phyloP scores from a whole-genome alignment of 2,888 invertebrate species.

The Drosophila merina region DNA sequence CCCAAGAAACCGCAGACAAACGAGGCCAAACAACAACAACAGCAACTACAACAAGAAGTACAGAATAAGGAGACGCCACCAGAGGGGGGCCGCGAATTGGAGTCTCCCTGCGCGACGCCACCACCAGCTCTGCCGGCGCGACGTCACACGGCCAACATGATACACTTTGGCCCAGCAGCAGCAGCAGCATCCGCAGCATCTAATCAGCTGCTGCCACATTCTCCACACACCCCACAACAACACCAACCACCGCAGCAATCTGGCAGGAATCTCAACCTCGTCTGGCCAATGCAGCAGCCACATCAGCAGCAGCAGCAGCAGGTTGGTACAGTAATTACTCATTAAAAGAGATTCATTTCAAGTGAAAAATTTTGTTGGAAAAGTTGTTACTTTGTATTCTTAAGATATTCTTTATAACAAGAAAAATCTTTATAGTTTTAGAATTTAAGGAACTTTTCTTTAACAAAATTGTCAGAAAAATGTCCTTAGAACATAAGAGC shows the following conservation, averaged over 20 bases:
- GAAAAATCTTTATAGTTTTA: too few relatives aligned
- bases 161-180: slow-evolving; percentile 54
- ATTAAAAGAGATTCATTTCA: not conserved
- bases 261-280: slow-evolving; percentile 58
- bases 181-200: slow-evolving; percentile 42
- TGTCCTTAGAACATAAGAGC: too few relatives aligned
- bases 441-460: too few relatives aligned
- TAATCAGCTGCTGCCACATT: slow-evolving; percentile 54
- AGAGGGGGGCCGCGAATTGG: slow-evolving; percentile 33
- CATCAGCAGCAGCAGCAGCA: slow-evolving; percentile 35
- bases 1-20: slow-evolving; percentile 62
- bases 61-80: slow-evolving; percentile 31
- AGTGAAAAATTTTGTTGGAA: not conserved
- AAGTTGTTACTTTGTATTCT: too few relatives aligned
- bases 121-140: slow-evolving; percentile 79
- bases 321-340: slow-evolving; percentile 44
- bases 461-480: too few relatives aligned
- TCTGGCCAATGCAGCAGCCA: slow-evolving; percentile 55
- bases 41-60: slow-evolving; percentile 34
- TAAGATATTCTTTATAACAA: too few relatives aligned
- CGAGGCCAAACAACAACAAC: slow-evolving; percentile 53
- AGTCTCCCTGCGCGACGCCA: slow-evolving; percentile 52
- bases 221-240: slow-evolving; percentile 30
- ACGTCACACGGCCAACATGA: slow-evolving; percentile 59
- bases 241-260: slow-evolving; percentile 46